phyloP scores from a whole-genome alignment of 1,140 invertebrate genomes.

The Dendroctonus ponderosae region DNA sequence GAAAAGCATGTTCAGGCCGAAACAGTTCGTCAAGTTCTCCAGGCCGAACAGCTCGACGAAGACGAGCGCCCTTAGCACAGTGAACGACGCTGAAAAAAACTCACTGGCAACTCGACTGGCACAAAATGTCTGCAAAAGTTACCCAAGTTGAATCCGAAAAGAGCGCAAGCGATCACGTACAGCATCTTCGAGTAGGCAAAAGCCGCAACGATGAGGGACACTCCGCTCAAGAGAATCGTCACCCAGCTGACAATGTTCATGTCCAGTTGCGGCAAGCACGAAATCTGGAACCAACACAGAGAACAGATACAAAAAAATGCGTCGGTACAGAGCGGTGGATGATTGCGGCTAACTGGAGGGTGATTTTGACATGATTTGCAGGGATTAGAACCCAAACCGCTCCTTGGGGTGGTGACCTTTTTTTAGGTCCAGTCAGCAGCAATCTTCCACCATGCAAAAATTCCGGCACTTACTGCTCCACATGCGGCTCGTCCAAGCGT shows the following conservation, averaged over 20 bases:
- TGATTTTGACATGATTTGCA: not conserved
- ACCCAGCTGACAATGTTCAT: constrained; percentile 39
- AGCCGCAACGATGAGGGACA: constrained; percentile 35
- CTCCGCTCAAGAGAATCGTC: constrained; percentile 40
- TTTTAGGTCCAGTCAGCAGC: not conserved
- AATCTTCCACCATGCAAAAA: not conserved
- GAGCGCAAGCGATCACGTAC: constrained; percentile 32
- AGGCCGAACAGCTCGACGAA: constrained; percentile 93
- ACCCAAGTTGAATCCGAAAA: constrained; percentile 43
- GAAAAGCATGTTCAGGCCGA: constrained; percentile 90
- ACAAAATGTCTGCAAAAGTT: constrained; percentile 7
- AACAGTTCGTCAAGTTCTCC: constrained; percentile 94
- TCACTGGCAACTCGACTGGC: not conserved
- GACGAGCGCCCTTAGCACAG: constrained; percentile 94
- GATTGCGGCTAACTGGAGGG: not conserved
- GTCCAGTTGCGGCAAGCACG: constrained; percentile 39
- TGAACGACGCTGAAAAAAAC: constrained; percentile 79
- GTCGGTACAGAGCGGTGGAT: not conserved
- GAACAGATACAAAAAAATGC: not conserved
- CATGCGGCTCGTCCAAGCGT: constrained; percentile 82
- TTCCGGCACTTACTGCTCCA: constrained; percentile 48
- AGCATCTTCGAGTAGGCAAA: constrained; percentile 31
- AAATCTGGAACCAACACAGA: constrained; percentile 13
- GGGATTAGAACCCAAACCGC: not conserved
- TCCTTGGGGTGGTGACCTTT: not conserved